Evolutionary conservation across 1,140 invertebrate genomes (phyloP), one percentile per base, ranked within the genome.

Genomic region (Papilio helenus): DNA sequence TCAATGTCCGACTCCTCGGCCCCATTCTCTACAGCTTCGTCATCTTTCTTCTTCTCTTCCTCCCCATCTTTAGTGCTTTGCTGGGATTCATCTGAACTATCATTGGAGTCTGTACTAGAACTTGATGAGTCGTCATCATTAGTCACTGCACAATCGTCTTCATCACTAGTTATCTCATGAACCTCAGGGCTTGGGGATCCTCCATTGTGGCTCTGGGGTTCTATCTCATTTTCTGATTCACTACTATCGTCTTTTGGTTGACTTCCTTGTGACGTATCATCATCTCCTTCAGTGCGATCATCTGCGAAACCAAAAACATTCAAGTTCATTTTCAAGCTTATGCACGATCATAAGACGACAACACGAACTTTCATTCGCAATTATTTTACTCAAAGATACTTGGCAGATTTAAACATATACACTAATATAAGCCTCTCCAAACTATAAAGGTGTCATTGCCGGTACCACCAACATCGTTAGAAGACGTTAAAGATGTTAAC

Each of bases 21-120:
- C 61, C 96, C 96, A 86, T 96, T 96, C 72, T 96, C 95, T 58
- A 96, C 95, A 83, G 96, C 95, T 80, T 96, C 94, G 84, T 97
- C 96, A 86, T 95, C 83, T 84, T 96, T 77, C 20, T 77, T 77
- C 44, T 77, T 96, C 84, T 95, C 95, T 82, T 96, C 95, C 61
- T 95, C 95, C 84, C 95, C 95, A 73, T 96, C 93, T 85, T 96
- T 96, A 89, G 96, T 96, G 81, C 96, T 95, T 84, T 96, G 93
- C 16, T 96, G 96, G 26, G 96, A 96, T 81, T 95, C 89, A 72
- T 93, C 92, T 58, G 92, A 92, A 85, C 89, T 94, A n/a, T 92
- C 92, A 88, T 93, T 92, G 72, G 89, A 91, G 65, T 91, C 90
- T 72, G 89, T 87, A 88, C 93, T 93, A 72, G 90, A 92, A 83